A percentile compares a stretch with the other conserved stretches of the same genome.
Evolutionary conservation across 2,888 invertebrate genomes (phyloP).

Genomic region (Zaprionus bogoriensis): DNA sequence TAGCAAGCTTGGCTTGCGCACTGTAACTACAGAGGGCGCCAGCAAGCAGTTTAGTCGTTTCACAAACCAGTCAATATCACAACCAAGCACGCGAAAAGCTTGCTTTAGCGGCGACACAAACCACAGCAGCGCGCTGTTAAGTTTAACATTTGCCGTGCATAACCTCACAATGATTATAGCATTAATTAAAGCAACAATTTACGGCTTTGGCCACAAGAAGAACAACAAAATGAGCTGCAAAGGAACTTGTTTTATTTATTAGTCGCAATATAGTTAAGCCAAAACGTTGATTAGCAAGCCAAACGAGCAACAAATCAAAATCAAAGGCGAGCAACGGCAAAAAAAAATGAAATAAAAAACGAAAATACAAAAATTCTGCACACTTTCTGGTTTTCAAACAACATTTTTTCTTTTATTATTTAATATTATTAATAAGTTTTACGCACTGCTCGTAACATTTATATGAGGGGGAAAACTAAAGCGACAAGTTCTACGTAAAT

Average conservation of each 20-base stretch:
- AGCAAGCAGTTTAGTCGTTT: neutral
- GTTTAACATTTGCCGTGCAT: neutral
- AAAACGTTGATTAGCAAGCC: constrained; percentile 19
- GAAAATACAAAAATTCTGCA: constrained; percentile 31
- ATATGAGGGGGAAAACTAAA: constrained; percentile 37
- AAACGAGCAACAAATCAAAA: constrained; percentile 4
- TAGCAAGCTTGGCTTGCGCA: neutral
- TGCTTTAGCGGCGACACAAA: neutral
- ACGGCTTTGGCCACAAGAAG: neutral
- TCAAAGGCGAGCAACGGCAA: neutral
- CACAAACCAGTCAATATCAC: neutral
- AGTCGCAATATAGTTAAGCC: constrained; percentile 19
- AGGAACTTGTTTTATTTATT: constrained; percentile 32
- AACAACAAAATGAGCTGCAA: constrained; percentile 1
- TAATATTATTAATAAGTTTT: constrained; percentile 53
- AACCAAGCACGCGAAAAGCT: neutral
- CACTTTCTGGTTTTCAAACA: constrained; percentile 43
- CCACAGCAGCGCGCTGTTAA: neutral
- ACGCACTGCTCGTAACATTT: constrained; percentile 38
- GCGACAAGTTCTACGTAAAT: constrained; percentile 38
- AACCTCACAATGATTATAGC: neutral
- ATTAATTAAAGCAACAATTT: neutral
- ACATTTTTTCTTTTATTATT: constrained; percentile 59
- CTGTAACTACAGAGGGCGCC: constrained; percentile 10
- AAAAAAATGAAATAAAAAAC: constrained; percentile 18